Base-by-base conservation (phyloP, 2,888 invertebrate genomes). In the Apotomis turbidana region DNA sequence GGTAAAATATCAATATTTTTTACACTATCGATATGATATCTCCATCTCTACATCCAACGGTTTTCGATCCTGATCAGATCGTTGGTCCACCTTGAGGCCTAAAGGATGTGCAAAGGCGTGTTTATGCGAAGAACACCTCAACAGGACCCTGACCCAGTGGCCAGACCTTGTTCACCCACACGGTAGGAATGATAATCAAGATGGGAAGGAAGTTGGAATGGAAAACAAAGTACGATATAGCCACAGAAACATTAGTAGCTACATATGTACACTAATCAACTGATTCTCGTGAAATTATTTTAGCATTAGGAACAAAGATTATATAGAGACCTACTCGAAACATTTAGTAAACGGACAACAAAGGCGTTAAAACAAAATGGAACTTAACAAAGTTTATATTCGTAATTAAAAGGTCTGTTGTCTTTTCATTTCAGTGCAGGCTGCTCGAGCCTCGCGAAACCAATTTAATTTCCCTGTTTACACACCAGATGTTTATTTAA, bases 391-490 rank as follows among this genome's bases (percentile, higher is more conserved):
- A 10, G 49, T 49, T 49, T 49, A 6, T 49, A 4, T 10, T 49
- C 49, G 49, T 49, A 49, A 49, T 49, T 49, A 49, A 49, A n/a
- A 27, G n/a, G 5, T 51, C 12, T 62, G 51, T 51, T 62, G 62
- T 62, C 27, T 49, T 61, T 62, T n/a, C n/a, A 51, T 51, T 36
- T 36, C 4, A 51, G 36, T 8, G 3, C 38, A 62, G 36, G 15
- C 27, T n/a, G n/a, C 41, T 41, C 41, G 41, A 5, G 41, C 62
- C 51, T 38, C n/a, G 57, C 15, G 36, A 57, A 57, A 66, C 46
- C 1, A 57, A 57, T 41, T 55, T 46, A 27, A 66, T 66, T 57
- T 57, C 54, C 66, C 66, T 66, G 66, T 66, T 54, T 66, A 57
- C 57, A 57, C 36, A 5, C 57, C 36, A 3, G 36, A 41, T 6